Evolutionary conservation across 2,797 vertebrate genomes (phyloP).

Genomic region (Gorsachius magnificus): DNA sequence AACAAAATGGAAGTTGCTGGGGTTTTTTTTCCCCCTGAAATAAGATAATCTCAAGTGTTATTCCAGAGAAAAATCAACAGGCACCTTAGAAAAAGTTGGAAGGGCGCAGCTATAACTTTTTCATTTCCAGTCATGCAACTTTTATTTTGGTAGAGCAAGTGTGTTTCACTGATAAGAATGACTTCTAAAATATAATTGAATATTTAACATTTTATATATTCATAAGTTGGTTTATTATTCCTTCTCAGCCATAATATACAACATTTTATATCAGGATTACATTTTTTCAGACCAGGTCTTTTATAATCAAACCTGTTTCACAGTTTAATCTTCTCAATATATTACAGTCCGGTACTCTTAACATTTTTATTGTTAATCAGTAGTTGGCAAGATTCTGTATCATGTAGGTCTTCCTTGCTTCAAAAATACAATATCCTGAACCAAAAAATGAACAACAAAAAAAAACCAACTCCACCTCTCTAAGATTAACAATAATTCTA

Average conservation of each 20-base stretch:
- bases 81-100: conserved; percentile 36
- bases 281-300: conserved; percentile 11
- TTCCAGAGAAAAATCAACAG: not conserved
- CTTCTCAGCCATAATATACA: conserved; percentile 5
- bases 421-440: conserved; percentile 41
- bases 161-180: conserved; percentile 59
- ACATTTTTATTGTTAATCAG: conserved; percentile 27
- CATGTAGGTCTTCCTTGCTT: conserved; percentile 4
- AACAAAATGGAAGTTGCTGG: not conserved
- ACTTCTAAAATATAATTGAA: conserved; percentile 54
- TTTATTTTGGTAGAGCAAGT: conserved; percentile 58
- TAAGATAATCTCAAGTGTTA: not conserved
- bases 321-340: conserved; percentile 58
- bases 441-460: not conserved
- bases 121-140: conserved; percentile 45
- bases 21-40: fast-evolving
- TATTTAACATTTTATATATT: conserved; percentile 53
- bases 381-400: conserved; percentile 36
- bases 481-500: not conserved
- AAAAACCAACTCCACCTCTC: not conserved
- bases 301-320: conserved; percentile 51
- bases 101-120: conserved; percentile 37
- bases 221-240: conserved; percentile 52
- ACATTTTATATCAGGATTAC: conserved; percentile 43
- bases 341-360: conserved; percentile 24